A percentile compares a stretch with the other conserved stretches of the same genome.
These are phyloP conservation scores for Pipistrellus pygmaeus DNA, from an alignment of 2,797 vertebrate genomes.

Conservation along the genomic window DNA sequence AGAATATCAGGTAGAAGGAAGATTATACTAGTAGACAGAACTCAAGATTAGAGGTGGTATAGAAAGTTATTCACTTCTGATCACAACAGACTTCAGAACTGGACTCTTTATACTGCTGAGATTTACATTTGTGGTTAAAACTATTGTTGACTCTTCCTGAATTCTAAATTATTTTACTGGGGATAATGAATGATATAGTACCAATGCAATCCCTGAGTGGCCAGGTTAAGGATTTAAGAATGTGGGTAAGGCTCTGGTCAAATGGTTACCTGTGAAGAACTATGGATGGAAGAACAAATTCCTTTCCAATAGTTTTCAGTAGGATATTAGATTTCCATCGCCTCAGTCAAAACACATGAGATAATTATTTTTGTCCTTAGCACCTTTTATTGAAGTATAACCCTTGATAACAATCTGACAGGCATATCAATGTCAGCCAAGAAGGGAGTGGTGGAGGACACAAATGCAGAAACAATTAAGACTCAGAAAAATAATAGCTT, in stretches of 20 bases:
- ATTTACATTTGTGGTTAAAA: background rate
- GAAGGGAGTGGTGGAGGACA: conserved; percentile 77
- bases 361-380: conserved; percentile 72
- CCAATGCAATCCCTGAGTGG: background rate
- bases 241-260: conserved; percentile 1
- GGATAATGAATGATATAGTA: conserved; percentile 21
- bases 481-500: conserved; percentile 77
- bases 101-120: conserved; percentile 24
- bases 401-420: conserved; percentile 75
- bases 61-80: conserved; percentile 15
- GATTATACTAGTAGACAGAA: conserved; percentile 2
- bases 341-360: conserved; percentile 49
- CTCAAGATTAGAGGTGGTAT: conserved; percentile 16
- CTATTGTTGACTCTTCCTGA: background rate
- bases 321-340: conserved; percentile 21
- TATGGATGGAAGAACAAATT: conserved; percentile 20
- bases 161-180: conserved; percentile 44
- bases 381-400: conserved; percentile 81
- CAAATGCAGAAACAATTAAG: conserved; percentile 67
- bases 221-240: conserved; percentile 33
- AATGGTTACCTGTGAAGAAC: background rate
- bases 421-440: conserved; percentile 65
- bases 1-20: conserved; percentile 22
- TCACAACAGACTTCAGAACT: conserved; percentile 38
- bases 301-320: conserved; percentile 14